Evolutionary conservation across 2,888 invertebrate species (phyloP).

Genomic region (Rugalucina vietnamica): DNA sequence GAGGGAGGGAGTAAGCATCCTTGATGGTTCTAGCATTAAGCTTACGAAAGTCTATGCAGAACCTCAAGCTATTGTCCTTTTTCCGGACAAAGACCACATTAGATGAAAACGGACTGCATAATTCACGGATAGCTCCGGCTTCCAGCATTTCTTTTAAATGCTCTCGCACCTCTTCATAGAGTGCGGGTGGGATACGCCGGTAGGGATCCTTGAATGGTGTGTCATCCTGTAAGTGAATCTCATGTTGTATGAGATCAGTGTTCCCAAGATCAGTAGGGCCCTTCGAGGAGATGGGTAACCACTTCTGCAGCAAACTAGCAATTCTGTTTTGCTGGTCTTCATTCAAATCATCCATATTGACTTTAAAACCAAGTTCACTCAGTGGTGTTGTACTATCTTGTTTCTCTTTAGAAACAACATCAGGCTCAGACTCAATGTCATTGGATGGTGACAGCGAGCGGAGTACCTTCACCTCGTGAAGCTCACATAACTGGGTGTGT

Average conservation of each 20-base stretch:
- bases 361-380: background rate
- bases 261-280: background rate
- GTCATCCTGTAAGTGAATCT: background rate
- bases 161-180: background rate
- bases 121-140: background rate
- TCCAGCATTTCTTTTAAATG: background rate
- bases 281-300: background rate
- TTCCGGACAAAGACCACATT: background rate
- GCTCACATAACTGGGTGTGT: background rate
- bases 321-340: background rate
- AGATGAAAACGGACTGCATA: background rate
- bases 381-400: background rate
- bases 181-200: background rate
- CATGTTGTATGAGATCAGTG: background rate
- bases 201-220: background rate
- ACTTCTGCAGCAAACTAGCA: background rate
- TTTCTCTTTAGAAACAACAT: background rate
- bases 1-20: background rate
- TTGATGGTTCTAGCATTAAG: background rate
- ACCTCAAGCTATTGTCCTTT: background rate
- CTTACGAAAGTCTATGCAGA: background rate
- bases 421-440: background rate
- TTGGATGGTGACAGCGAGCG: background rate
- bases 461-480: background rate
- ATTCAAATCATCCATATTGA: background rate